Base-by-base conservation (phyloP, 2,797 vertebrate genomes). In the Holocentrus rufus region DNA sequence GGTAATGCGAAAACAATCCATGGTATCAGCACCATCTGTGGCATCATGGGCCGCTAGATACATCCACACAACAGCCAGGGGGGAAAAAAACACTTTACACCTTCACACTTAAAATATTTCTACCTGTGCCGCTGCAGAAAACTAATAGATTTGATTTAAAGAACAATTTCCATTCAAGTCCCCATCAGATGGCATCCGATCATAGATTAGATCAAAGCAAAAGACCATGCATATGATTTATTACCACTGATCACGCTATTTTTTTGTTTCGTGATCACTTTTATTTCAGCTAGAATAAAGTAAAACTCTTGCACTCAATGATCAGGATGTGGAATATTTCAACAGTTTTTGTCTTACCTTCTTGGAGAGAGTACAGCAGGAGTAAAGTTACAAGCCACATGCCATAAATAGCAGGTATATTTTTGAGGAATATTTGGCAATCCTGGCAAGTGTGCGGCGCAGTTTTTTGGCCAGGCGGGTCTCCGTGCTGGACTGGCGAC, bases 351-450 rank as follows among this genome's bases (percentile, higher is more conserved):
- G 49, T 72, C 94, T 93, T 94, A 96, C 96, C 96, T 96, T 95
- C 94, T 92, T 92, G 95, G 89, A 96, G 93, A 93, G 95, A 96
- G 94, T 96, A 96, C 95, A 97, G 93, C 95, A 97, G 96, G 95
- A 96, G 91, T 94, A 96, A 95, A 96, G 95, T 96, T 95, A 96
- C 95, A 95, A 96, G 96, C 96, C 95, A 96, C 96, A 97, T 97
- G 95, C 96, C 96, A 97, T 97, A 95, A 94, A 97, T 93, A 95
- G 95, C 95, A 94, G 91, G 94, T 94, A 75, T 92, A 92, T 94
- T 95, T 93, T 94, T 95, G 94, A 88, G 94, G 95, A 95, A 95
- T 95, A 92, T 93, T 88, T 94, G 94, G 93, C 92, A 93, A 93
- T 94, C 93, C 93, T 92, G 93, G 93, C 92, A 87, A 81, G 82